Evolutionary conservation across 2,113 vertebrate genomes (phyloP).

Genomic region (Odobenus rosmarus): DNA sequence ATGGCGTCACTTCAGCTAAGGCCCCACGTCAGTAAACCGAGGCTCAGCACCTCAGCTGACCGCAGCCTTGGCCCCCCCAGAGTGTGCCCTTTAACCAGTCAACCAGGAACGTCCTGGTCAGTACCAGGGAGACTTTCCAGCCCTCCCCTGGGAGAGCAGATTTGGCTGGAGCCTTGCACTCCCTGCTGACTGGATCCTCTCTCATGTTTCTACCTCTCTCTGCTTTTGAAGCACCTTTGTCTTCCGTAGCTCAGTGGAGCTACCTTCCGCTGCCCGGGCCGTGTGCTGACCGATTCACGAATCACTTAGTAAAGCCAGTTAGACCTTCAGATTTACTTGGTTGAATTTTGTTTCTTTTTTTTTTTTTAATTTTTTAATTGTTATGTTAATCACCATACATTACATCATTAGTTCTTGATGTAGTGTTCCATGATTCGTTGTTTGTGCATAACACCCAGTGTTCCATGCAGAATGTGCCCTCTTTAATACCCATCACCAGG

Average conservation of each 20-base stretch:
- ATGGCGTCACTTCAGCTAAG: background rate
- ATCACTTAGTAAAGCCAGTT: background rate
- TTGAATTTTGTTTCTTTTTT: background rate
- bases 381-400: too few relatives aligned
- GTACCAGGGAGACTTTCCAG: too few relatives aligned
- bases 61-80: accelerated
- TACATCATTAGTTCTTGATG: too few relatives aligned
- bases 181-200: background rate
- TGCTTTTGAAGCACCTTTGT: background rate
- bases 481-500: too few relatives aligned
- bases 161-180: too few relatives aligned
- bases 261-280: background rate
- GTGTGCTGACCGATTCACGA: background rate
- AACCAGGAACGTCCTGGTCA: accelerated
- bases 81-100: background rate
- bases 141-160: too few relatives aligned
- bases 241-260: background rate
- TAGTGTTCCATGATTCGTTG: too few relatives aligned
- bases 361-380: too few relatives aligned
- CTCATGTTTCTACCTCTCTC: background rate
- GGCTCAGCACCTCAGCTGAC: accelerated
- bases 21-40: background rate
- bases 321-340: background rate
- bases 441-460: too few relatives aligned
- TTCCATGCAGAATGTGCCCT: too few relatives aligned